Conservation (phyloP, 2,113 vertebrate genomes). For the Dermatemys mawii region DNA sequence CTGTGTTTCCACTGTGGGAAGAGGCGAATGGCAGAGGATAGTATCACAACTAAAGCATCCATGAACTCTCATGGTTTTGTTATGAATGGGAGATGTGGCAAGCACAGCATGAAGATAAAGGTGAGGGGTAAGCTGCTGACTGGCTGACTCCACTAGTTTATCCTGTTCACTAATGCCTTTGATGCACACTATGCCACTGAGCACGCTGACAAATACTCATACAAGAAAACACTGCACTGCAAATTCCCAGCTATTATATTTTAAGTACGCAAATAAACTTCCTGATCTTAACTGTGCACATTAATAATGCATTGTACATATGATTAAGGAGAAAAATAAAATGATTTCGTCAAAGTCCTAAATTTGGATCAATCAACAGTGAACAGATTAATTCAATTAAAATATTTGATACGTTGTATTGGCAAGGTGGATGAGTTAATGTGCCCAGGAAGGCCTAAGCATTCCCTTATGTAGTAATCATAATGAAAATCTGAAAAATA, state of each 20-base stretch:
- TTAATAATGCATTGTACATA: neutral
- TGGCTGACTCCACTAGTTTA: neutral
- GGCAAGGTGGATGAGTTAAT: neutral
- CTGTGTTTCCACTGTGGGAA: neutral
- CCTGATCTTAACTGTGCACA: neutral
- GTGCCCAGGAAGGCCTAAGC: rapidly evolving
- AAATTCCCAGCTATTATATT: neutral
- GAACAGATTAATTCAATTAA: neutral
- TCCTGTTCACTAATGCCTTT: neutral
- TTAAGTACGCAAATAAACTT: neutral
- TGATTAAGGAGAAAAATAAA: neutral
- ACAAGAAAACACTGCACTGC: neutral
- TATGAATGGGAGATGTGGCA: neutral
- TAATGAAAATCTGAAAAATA: neutral
- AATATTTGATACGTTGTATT: neutral
- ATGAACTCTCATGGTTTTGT: neutral
- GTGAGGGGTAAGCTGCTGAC: neutral
- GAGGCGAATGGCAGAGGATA: neutral
- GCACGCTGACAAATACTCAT: neutral
- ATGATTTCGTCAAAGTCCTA: neutral
- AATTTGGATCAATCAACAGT: neutral
- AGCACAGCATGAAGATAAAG: neutral
- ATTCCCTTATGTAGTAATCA: neutral
- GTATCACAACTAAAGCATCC: neutral
- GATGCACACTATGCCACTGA: neutral